phyloP scores from a whole-genome alignment of 2,797 vertebrate genomes.

The Enteromius paludinosus region DNA sequence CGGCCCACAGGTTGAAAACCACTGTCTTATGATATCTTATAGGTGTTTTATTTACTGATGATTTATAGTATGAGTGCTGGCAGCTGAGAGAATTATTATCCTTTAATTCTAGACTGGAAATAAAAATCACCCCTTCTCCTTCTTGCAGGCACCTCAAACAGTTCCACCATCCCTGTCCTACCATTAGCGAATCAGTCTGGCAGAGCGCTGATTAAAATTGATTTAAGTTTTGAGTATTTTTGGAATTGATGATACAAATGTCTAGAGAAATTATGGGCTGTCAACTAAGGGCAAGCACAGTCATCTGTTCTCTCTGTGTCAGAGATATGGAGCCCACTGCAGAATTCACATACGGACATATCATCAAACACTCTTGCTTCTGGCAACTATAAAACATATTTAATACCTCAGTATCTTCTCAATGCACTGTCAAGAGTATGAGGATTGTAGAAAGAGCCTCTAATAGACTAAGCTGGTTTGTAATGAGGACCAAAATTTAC shows the following conservation, averaged over 20 bases:
- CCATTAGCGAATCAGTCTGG: slow-evolving; percentile 60
- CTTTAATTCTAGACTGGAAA: slow-evolving; percentile 51
- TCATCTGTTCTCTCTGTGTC: slow-evolving; percentile 64
- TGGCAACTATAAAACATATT: slow-evolving; percentile 48
- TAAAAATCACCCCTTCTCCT: slow-evolving; percentile 44
- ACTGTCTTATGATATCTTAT: too few relatives aligned
- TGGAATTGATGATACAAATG: slow-evolving; percentile 74
- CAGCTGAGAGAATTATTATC: slow-evolving; percentile 45
- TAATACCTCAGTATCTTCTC: slow-evolving; percentile 44
- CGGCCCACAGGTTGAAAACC: too few relatives aligned
- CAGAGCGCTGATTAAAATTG: slow-evolving; percentile 71
- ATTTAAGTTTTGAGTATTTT: slow-evolving; percentile 70
- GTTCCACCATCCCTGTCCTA: slow-evolving; percentile 39
- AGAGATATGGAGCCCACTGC: slow-evolving; percentile 61
- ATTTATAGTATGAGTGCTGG: slow-evolving; percentile 39
- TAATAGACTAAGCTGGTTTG: not conserved
- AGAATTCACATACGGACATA: slow-evolving; percentile 54
- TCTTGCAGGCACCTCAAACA: slow-evolving; percentile 28
- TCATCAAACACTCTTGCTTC: slow-evolving; percentile 55
- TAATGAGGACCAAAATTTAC: slow-evolving; percentile 8
- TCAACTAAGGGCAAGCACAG: slow-evolving; percentile 64
- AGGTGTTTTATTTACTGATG: not conserved
- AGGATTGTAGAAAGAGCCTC: slow-evolving; percentile 12
- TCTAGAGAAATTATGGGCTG: slow-evolving; percentile 70
- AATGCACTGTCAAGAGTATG: slow-evolving; percentile 23